Evolutionary conservation across 2,113 vertebrate species (phyloP).

Genomic region (Trochalopteron elliotii): DNA sequence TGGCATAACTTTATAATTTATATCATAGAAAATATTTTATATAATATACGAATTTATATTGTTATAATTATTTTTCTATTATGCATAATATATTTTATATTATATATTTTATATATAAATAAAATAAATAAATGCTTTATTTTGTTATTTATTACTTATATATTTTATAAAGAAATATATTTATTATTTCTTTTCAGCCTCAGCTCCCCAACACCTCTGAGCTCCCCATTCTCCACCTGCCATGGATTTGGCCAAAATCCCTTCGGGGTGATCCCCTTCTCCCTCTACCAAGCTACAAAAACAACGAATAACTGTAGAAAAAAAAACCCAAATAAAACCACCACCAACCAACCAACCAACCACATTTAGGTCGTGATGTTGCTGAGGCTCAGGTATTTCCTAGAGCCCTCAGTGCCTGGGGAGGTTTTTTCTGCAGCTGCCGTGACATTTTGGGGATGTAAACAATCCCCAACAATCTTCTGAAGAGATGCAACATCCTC

Average conservation of each 20-base stretch:
- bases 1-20: too few species aligned
- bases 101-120: too few species aligned
- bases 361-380: fast-evolving
- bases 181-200: background rate
- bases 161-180: too few species aligned
- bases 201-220: background rate
- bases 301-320: fast-evolving
- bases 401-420: fast-evolving
- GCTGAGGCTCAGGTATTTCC: fast-evolving
- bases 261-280: background rate
- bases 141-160: too few species aligned
- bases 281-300: fast-evolving
- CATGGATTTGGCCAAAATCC: background rate
- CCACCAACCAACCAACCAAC: fast-evolving
- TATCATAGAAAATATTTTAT: too few species aligned
- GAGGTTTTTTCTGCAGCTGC: background rate
- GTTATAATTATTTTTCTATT: too few species aligned
- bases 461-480: background rate
- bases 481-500: conserved; percentile 30
- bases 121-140: too few species aligned
- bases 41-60: too few species aligned
- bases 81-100: too few species aligned
- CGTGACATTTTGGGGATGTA: background rate
- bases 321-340: background rate
- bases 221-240: background rate